Conservation (phyloP, 1,140 invertebrate genomes). For the Pogonomyrmex californicus region DNA sequence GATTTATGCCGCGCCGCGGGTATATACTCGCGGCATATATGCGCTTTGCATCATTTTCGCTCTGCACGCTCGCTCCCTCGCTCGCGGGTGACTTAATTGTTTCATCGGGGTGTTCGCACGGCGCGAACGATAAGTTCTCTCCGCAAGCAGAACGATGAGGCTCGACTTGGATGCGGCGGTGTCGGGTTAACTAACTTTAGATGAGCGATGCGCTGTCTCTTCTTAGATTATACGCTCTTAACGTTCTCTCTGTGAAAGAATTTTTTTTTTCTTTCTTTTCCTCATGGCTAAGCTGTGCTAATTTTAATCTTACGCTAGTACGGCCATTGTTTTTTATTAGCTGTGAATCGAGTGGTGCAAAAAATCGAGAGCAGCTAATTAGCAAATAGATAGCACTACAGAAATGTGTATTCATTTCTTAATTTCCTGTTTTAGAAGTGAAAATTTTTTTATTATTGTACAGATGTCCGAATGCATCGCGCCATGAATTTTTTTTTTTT, state of each 20-base stretch:
- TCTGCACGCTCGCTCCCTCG: slow-evolving; percentile 17
- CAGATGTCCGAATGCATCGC: not conserved
- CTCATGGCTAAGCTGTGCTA: too few species aligned
- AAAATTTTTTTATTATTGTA: not conserved
- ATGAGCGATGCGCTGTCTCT: slow-evolving; percentile 3
- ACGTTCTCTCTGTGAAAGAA: too few species aligned
- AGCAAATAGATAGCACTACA: too few species aligned
- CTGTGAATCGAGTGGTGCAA: too few species aligned
- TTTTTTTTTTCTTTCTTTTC: too few species aligned
- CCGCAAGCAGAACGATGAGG: not conserved
- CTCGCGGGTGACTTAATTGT: slow-evolving; percentile 51
- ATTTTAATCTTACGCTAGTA: too few species aligned
- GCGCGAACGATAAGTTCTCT: slow-evolving; percentile 33
- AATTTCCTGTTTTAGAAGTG: too few species aligned
- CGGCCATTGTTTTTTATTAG: too few species aligned
- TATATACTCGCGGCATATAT: slow-evolving; percentile 4
- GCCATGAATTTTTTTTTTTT: not conserved
- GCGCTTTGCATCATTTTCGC: slow-evolving; percentile 38
- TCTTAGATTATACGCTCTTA: slow-evolving; percentile 18
- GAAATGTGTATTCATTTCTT: too few species aligned
- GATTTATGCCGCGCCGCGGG: slow-evolving; percentile 64
- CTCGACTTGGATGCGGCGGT: not conserved
- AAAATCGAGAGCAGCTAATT: too few species aligned
- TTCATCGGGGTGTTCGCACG: slow-evolving; percentile 44
- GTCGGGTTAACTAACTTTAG: slow-evolving; percentile 45